Percentiles rank a stretch among this genome's conserved stretches.
These are phyloP conservation scores for Musca vetustissima DNA, from an alignment of 1,140 invertebrate genomes.

Conservation along the genomic window DNA sequence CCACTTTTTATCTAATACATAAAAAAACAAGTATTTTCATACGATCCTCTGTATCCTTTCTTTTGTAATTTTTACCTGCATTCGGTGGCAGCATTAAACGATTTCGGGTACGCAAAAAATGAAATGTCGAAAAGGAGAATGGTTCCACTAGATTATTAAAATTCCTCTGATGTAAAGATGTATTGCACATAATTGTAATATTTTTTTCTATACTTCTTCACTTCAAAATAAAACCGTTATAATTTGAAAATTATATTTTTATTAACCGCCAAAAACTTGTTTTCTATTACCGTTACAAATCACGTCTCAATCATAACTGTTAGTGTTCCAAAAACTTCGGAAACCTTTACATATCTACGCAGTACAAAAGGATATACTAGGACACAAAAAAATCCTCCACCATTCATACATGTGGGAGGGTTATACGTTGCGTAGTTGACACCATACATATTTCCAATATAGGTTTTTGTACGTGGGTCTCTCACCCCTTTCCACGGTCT, in stretches of 20 bases:
- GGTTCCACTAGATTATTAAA: constrained; percentile 29
- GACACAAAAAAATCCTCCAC: neutral
- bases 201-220: neutral
- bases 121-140: constrained; percentile 34
- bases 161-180: constrained; percentile 21
- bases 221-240: too few species aligned
- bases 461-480: neutral
- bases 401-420: neutral
- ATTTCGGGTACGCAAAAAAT: constrained; percentile 31
- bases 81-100: constrained; percentile 28
- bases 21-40: too few species aligned
- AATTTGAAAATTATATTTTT: neutral
- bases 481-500: neutral
- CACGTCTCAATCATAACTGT: constrained; percentile 11
- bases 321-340: neutral
- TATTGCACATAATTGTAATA: constrained; percentile 24
- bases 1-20: too few species aligned
- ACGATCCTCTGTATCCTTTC: too few species aligned
- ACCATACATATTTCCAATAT: neutral
- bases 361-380: neutral
- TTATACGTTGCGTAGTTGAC: constrained; percentile 14
- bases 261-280: neutral
- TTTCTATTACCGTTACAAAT: neutral
- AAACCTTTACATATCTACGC: neutral
- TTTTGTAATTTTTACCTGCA: constrained; percentile 22